phyloP scores from a whole-genome alignment of 2,888 invertebrate genomes.

The Brenthis ino region DNA sequence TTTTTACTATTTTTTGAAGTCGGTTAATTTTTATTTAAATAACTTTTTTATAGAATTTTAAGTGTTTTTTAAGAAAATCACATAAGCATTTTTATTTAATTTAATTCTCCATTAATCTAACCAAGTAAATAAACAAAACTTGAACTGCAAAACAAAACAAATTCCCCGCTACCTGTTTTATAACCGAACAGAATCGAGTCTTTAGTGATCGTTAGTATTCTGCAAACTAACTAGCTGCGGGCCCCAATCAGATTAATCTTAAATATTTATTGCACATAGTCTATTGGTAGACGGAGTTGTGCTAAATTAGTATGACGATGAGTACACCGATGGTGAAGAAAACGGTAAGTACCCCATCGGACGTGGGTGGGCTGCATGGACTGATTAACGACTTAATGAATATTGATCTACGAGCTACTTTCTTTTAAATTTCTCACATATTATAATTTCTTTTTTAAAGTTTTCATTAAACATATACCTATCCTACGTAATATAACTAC shows the following conservation, averaged over 20 bases:
- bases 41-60: too few relatives aligned
- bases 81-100: background rate
- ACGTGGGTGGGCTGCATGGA: conserved; percentile 75
- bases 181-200: conserved; percentile 48
- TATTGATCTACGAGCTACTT: conserved; percentile 56
- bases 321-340: conserved; percentile 73
- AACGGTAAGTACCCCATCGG: conserved; percentile 63
- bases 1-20: too few relatives aligned
- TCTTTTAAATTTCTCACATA: conserved; percentile 20
- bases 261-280: conserved; percentile 81
- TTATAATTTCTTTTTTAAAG: background rate
- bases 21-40: too few relatives aligned
- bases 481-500: too few relatives aligned
- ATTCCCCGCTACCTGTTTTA: conserved; percentile 44
- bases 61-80: too few relatives aligned
- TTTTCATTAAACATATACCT: background rate
- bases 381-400: conserved; percentile 76
- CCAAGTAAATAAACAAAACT: conserved; percentile 41
- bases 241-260: conserved; percentile 79
- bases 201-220: conserved; percentile 72
- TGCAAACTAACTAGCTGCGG: conserved; percentile 57
- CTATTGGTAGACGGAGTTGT: conserved; percentile 67
- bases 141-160: conserved; percentile 44
- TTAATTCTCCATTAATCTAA: conserved; percentile 36
- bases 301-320: conserved; percentile 80